Percentiles rank a stretch among this genome's conserved stretches.
Conservation (phyloP, 2,113 vertebrate genomes). For the Lontra canadensis region DNA sequence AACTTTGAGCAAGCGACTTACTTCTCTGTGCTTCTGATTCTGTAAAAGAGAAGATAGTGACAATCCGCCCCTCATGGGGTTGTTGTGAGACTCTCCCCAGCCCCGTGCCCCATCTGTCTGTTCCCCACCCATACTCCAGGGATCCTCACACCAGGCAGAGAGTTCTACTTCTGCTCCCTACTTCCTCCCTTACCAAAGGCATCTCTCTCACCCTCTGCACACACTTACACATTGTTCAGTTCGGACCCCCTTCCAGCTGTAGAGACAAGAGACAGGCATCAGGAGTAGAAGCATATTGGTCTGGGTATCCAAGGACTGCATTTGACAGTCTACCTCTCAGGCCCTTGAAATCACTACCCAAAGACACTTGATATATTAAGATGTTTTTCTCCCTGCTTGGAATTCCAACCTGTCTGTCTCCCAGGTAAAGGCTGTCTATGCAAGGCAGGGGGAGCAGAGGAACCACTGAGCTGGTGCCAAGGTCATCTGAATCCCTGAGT, state of each 20-base stretch:
- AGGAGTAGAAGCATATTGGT: not conserved
- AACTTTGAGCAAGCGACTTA: not conserved
- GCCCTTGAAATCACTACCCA: conserved; percentile 58
- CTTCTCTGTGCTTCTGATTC: not conserved
- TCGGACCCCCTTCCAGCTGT: not conserved
- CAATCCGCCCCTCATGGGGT: no score
- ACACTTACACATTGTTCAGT: not conserved
- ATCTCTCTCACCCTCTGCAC: not conserved
- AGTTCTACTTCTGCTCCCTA: not conserved
- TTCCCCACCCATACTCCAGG: not conserved
- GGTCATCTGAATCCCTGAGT: not conserved
- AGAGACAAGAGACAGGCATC: not conserved
- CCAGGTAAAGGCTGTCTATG: conserved; percentile 63
- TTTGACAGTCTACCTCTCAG: conserved; percentile 67
- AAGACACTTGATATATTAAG: conserved; percentile 73
- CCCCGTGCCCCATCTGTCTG: not conserved
- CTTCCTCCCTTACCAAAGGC: not conserved
- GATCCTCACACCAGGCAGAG: not conserved
- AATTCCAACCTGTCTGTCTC: conserved; percentile 77
- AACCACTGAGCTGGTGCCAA: not conserved
- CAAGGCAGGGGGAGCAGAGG: not conserved
- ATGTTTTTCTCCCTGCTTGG: conserved; percentile 68
- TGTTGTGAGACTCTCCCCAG: not conserved
- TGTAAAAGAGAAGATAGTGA: not conserved
- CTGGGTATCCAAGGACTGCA: conserved; percentile 47